Evolutionary conservation across 2,888 invertebrate species (phyloP).

Genomic region (Drosophila atripex): DNA sequence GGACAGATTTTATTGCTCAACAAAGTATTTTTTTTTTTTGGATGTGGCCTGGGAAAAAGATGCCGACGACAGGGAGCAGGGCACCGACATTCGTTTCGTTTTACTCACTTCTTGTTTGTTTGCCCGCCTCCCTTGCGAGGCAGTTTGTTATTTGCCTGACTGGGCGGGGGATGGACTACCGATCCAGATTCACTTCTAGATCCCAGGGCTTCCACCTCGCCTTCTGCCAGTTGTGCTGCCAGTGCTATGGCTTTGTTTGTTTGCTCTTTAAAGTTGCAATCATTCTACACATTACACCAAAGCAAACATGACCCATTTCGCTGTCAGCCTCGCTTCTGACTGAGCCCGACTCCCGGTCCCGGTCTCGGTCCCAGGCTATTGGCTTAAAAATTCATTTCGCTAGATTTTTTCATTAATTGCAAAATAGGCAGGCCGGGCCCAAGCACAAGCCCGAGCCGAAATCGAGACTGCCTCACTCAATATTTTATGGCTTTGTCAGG

Average conservation of each 20-base stretch:
- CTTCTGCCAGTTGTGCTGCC: not conserved
- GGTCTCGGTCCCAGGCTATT: constrained; percentile 42
- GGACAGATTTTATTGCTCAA: too few species aligned
- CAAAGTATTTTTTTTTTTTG: not conserved
- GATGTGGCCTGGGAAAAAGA: constrained; percentile 39
- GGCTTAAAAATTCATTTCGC: constrained; percentile 68
- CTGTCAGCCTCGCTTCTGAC: not conserved
- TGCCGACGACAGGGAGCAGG: constrained; percentile 34
- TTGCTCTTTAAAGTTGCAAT: constrained; percentile 80
- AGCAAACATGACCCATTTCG: constrained; percentile 81
- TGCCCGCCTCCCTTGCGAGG: constrained; percentile 42
- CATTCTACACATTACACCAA: constrained; percentile 81
- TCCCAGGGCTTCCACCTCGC: constrained; percentile 5
- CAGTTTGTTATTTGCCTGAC: constrained; percentile 67
- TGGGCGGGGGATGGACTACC: constrained; percentile 44
- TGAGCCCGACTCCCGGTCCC: not conserved
- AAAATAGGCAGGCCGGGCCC: constrained; percentile 54
- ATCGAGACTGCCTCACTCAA: constrained; percentile 52
- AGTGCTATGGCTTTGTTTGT: constrained; percentile 54
- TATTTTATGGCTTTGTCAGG: constrained; percentile 54
- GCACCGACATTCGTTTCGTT: constrained; percentile 45
- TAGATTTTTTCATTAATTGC: constrained; percentile 69
- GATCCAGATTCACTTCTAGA: constrained; percentile 23
- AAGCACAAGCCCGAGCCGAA: not conserved
- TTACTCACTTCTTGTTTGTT: constrained; percentile 48